phyloP scores from a whole-genome alignment of 2,113 vertebrate genomes.

The Neopipo cinnamomea region DNA sequence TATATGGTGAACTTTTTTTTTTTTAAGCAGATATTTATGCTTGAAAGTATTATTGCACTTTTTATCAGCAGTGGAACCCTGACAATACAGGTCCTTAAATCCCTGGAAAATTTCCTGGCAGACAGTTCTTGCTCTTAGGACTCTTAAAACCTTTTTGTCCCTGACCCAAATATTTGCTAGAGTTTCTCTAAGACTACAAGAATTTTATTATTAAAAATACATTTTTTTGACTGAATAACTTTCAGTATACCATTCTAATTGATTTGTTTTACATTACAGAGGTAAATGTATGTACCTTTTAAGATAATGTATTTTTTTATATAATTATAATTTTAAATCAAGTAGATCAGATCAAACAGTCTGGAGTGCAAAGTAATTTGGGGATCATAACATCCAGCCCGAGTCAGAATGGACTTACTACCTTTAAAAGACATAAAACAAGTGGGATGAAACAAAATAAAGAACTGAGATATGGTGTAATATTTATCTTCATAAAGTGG shows the following conservation, averaged over 20 bases:
- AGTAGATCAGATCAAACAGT: background rate
- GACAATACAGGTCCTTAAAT: background rate
- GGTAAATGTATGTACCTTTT: background rate
- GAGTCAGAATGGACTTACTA: background rate
- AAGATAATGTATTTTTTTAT: background rate
- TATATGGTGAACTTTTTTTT: background rate
- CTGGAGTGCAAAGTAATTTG: background rate
- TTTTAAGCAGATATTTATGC: background rate
- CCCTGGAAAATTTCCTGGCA: background rate
- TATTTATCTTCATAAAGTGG: background rate
- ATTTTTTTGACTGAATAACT: background rate
- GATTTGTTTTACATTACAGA: background rate
- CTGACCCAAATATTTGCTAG: background rate
- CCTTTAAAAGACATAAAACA: background rate
- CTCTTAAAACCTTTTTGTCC: background rate
- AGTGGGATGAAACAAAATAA: background rate
- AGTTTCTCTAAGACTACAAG: background rate
- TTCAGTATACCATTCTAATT: background rate
- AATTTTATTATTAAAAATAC: background rate
- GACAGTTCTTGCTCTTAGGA: background rate
- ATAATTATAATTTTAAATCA: background rate
- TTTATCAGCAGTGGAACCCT: background rate
- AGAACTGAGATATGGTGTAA: background rate
- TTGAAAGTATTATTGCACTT: background rate
- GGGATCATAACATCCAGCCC: background rate